Base-by-base conservation (phyloP, 2,113 vertebrate genomes). In the Petaurus breviceps region DNA sequence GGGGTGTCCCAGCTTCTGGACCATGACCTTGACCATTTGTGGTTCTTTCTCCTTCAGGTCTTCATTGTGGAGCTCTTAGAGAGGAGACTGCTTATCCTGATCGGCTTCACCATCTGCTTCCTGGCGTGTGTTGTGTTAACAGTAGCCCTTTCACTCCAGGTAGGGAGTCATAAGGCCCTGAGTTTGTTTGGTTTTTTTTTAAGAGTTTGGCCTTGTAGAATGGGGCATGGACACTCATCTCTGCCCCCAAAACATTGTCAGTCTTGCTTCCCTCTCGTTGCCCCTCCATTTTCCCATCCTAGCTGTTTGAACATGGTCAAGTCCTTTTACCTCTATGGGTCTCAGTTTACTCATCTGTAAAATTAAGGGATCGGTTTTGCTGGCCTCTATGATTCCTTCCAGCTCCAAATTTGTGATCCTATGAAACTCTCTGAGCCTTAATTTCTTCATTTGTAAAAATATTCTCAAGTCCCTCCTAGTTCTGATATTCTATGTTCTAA, bases 1-100 rank as follows among this genome's bases (percentile, higher is more conserved):
- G 0, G 5, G 57, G 12, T 6, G 10, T 57, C 19, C 6, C 7
- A 43, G 89, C 12, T 22, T 68, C 24, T 93, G 91, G 92, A 46
- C 43, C 57, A 26, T 53, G 54, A 49, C 0, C 53, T 2, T 5
- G n/a, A n/a, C n/a, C 2, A 8, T 10, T 90, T 11, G 6, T 16
- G 0, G 51, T 49, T 55, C 68, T 23, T 22, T 51, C 90, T 94
- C 51, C 90, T 23, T 0, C 97, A 99, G 99, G 98, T 99, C 51
- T 99, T 99, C 92, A 98, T 99, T 0, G 99, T 99, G 90, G 99
- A 99, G 93, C 98, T 99, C 8, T 93, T 99, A 55, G 99, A 99
- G 0, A 98, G 99, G 90, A 98, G 98, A 68, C 52, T 99, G 28
- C 98, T 99, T 9, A 98, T 99, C 14, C 99, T 99, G 46, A 96